Evolutionary conservation across 2,888 invertebrate species (phyloP).

Genomic region (Eustalomyia histrio): DNA sequence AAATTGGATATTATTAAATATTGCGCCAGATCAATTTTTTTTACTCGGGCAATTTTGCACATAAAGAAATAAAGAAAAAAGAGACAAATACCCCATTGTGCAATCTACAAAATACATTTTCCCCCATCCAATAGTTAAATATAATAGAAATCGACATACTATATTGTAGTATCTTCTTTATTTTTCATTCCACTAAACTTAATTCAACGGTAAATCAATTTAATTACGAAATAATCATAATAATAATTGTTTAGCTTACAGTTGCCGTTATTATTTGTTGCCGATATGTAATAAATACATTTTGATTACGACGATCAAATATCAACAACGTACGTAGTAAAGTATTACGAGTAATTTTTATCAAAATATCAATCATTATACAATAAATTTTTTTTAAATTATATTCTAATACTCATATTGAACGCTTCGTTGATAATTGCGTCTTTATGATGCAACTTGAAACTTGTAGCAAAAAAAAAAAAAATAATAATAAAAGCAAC

Average conservation of each 20-base stretch:
- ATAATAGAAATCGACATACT: background rate
- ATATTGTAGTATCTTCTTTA: background rate
- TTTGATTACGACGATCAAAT: conserved; percentile 24
- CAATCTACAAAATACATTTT: no score
- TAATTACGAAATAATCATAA: conserved; percentile 13
- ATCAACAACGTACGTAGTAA: background rate
- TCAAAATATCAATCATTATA: conserved; percentile 48
- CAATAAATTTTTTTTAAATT: conserved; percentile 39
- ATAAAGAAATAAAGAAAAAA: no score
- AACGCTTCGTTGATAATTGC: conserved; percentile 61
- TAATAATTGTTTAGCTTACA: background rate
- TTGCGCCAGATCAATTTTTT: no score
- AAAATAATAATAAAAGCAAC: background rate
- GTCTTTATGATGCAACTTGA: conserved; percentile 50
- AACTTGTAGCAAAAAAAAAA: conserved; percentile 4
- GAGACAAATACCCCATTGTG: no score
- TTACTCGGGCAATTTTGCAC: no score
- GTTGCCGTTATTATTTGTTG: conserved; percentile 2
- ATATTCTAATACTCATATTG: conserved; percentile 36
- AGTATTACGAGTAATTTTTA: conserved; percentile 20
- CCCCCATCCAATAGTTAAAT: no score
- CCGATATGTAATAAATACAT: conserved; percentile 22
- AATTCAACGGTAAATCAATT: conserved; percentile 27
- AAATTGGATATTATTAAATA: no score
- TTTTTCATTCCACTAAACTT: background rate